Percentiles rank a stretch among this genome's conserved stretches.
phyloP scores from a whole-genome alignment of 2,797 vertebrate genomes.

The Lacerta agilis region DNA sequence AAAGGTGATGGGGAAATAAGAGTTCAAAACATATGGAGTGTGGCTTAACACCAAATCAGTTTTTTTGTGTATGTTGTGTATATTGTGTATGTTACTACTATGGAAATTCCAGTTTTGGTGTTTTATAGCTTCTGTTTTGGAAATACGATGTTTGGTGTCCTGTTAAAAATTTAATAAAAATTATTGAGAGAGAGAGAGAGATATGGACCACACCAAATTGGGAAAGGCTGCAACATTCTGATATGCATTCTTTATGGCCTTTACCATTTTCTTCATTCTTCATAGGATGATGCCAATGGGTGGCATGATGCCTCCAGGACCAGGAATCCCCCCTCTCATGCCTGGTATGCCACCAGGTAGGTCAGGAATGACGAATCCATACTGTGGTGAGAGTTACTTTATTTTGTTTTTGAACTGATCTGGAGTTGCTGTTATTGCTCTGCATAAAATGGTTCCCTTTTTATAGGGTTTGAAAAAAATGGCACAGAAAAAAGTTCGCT shows the following conservation, averaged over 20 bases:
- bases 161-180: background rate
- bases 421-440: slow-evolving; percentile 11
- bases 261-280: slow-evolving; percentile 38
- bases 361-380: slow-evolving; percentile 64
- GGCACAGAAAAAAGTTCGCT: background rate
- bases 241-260: background rate
- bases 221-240: slow-evolving; percentile 27
- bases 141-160: background rate
- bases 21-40: too few species aligned
- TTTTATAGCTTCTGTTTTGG: background rate
- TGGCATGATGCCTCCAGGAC: slow-evolving; percentile 95
- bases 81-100: too few species aligned
- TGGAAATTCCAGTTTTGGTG: too few species aligned
- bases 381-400: slow-evolving; percentile 63
- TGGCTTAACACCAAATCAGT: too few species aligned
- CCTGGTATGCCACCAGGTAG: slow-evolving; percentile 85
- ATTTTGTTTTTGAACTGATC: slow-evolving; percentile 39
- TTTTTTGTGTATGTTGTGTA: too few species aligned
- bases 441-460: background rate
- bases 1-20: too few species aligned
- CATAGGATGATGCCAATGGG: slow-evolving; percentile 94
- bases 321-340: slow-evolving; percentile 88
- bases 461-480: background rate
- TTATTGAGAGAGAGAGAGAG: too few species aligned
- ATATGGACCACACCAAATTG: too few species aligned